Conservation (phyloP, 2,888 invertebrate species). For the Hirtodrosophila duncani region DNA sequence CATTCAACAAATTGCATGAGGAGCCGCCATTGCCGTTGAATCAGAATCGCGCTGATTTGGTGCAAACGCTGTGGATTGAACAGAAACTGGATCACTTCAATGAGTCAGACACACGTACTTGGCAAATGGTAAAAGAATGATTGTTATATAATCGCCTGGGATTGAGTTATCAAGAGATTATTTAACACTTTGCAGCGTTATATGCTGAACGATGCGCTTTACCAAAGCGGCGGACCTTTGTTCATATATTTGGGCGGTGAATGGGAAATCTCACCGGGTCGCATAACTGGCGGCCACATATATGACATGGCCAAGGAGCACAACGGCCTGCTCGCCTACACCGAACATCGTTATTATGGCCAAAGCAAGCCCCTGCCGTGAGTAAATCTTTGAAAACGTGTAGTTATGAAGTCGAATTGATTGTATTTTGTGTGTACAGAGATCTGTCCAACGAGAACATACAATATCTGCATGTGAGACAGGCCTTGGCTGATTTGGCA, state of each 20-base stretch:
- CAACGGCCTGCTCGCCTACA: constrained; percentile 84
- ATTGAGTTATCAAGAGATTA: no score
- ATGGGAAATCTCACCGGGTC: constrained; percentile 82
- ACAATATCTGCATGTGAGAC: constrained; percentile 82
- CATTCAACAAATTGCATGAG: constrained; percentile 73
- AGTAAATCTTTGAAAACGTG: constrained; percentile 53
- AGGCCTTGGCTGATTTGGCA: constrained; percentile 84
- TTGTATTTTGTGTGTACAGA: constrained; percentile 66
- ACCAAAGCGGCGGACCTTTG: constrained; percentile 80
- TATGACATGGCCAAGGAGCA: constrained; percentile 81
- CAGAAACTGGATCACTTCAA: constrained; percentile 83
- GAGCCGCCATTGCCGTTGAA: constrained; percentile 77
- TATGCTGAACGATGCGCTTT: constrained; percentile 79
- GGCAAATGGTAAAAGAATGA: constrained; percentile 78
- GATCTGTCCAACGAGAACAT: constrained; percentile 81
- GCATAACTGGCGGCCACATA: constrained; percentile 82
- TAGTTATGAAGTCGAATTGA: neutral
- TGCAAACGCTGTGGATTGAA: constrained; percentile 78
- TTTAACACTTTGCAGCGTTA: constrained; percentile 76
- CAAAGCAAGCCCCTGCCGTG: constrained; percentile 85
- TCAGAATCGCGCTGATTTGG: constrained; percentile 48
- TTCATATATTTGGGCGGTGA: constrained; percentile 85
- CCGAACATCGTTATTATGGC: constrained; percentile 92
- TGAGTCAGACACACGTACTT: constrained; percentile 79
- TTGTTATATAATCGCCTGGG: neutral